Percentiles rank a stretch among this genome's conserved stretches.
These are phyloP conservation scores for Euborellia annulipes DNA, from an alignment of 1,140 invertebrate species.

Conservation along the genomic window DNA sequence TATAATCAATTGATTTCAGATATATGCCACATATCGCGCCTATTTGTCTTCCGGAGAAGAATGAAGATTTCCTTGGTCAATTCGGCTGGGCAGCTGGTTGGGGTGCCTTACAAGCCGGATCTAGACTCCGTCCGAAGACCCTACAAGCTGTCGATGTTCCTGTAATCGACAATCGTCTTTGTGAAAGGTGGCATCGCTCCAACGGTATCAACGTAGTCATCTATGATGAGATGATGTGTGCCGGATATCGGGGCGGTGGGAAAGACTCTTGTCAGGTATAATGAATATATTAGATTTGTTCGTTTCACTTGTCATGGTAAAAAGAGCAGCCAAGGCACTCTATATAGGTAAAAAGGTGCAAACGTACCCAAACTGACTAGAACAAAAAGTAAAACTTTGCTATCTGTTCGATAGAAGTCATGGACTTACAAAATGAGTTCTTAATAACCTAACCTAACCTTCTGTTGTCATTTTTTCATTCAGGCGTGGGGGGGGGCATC, in stretches of 20 bases:
- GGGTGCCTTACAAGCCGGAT: constrained; percentile 81
- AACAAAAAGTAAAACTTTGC: too few relatives aligned
- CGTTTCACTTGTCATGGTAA: too few relatives aligned
- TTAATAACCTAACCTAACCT: too few relatives aligned
- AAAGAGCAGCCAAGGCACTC: too few relatives aligned
- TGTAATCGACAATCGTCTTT: constrained; percentile 73
- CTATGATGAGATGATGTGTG: constrained; percentile 94
- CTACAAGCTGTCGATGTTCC: constrained; percentile 86
- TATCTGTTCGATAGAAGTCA: too few relatives aligned
- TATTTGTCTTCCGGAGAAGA: constrained; percentile 81
- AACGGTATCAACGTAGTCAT: constrained; percentile 78
- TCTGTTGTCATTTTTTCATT: too few relatives aligned
- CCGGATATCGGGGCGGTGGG: constrained; percentile 80
- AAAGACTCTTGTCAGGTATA: constrained; percentile 64
- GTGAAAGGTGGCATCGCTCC: constrained; percentile 49
- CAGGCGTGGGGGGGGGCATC: too few relatives aligned
- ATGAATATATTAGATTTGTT: too few relatives aligned
- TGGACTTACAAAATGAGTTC: too few relatives aligned
- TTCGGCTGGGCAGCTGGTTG: constrained; percentile 86
- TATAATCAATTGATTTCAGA: too few relatives aligned
- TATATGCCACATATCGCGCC: constrained; percentile 82
- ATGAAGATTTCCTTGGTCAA: constrained; percentile 75
- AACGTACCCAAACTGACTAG: too few relatives aligned
- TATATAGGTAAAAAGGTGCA: too few relatives aligned
- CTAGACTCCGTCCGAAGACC: constrained; percentile 72